Conservation (phyloP, 2,113 vertebrate species). For the Jaculus jaculus region DNA sequence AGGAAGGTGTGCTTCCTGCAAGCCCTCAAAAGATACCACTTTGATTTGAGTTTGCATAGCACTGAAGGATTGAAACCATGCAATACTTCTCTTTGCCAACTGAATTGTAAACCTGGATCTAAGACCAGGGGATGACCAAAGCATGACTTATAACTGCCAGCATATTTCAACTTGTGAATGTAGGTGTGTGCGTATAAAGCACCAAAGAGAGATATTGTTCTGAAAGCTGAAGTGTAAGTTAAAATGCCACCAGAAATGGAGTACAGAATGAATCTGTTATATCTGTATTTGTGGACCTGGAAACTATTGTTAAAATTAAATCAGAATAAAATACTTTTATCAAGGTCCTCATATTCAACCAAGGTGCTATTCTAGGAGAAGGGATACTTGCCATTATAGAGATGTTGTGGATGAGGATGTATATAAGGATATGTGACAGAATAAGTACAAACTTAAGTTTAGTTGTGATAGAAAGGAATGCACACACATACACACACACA, state of each 20-base stretch:
- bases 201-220: neutral
- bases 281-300: neutral
- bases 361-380: neutral
- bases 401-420: neutral
- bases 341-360: neutral
- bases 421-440: neutral
- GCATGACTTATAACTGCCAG: neutral
- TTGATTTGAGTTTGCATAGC: neutral
- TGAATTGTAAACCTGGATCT: constrained; percentile 38
- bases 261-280: neutral
- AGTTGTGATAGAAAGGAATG: neutral
- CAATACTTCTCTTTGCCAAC: constrained; percentile 16
- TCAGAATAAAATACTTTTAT: neutral
- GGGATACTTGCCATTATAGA: neutral
- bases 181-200: neutral
- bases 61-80: neutral
- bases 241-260: neutral
- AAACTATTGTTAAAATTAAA: constrained; percentile 47
- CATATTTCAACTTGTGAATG: neutral
- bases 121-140: constrained; percentile 27
- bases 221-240: constrained; percentile 16
- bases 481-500: neutral
- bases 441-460: neutral
- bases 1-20: neutral
- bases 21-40: neutral